Evolutionary conservation across 2,888 invertebrate species (phyloP).

Genomic region (Hirtodrosophila cameraria): DNA sequence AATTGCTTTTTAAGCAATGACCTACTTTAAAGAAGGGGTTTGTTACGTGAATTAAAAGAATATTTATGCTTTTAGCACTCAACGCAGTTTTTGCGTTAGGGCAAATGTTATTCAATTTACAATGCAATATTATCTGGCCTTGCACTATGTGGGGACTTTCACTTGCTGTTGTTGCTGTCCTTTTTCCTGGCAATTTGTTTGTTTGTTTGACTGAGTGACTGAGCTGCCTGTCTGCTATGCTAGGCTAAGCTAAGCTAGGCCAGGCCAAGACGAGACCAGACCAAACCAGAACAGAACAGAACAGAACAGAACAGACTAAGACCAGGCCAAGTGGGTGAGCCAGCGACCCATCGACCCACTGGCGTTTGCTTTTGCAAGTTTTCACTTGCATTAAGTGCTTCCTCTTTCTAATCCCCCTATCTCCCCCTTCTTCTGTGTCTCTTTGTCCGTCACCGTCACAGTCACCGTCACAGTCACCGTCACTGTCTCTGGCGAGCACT

Average conservation of each 20-base stretch:
- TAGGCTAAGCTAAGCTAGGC: slow-evolving; percentile 10
- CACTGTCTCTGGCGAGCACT: slow-evolving; percentile 51
- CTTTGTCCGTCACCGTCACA: slow-evolving; percentile 1
- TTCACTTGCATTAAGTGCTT: slow-evolving; percentile 76
- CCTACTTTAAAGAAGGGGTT: too few relatives aligned
- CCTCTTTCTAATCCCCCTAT: slow-evolving; percentile 32
- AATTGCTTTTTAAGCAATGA: not conserved
- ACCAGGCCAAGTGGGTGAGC: slow-evolving; percentile 16
- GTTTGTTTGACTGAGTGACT: slow-evolving; percentile 66
- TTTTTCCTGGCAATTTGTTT: slow-evolving; percentile 42
- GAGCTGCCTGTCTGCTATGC: slow-evolving; percentile 24
- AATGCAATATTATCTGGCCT: not conserved
- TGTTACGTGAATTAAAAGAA: slow-evolving; percentile 39
- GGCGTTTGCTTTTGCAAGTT: slow-evolving; percentile 61
- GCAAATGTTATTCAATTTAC: slow-evolving; percentile 25
- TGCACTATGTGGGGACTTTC: slow-evolving; percentile 21
- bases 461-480: slow-evolving; percentile 3
- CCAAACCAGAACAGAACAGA: not conserved
- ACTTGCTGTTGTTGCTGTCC: slow-evolving; percentile 26
- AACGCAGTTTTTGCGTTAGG: slow-evolving; percentile 16
- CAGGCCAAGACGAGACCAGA: too few relatives aligned
- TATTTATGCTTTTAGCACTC: slow-evolving; percentile 37
- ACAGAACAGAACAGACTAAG: not conserved
- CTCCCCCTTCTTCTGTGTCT: not conserved
- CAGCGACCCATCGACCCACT: slow-evolving; percentile 57